A percentile compares a stretch with the other conserved stretches of the same genome.
Evolutionary conservation across 2,113 vertebrate genomes (phyloP).

Genomic region (Coturnix japonica): DNA sequence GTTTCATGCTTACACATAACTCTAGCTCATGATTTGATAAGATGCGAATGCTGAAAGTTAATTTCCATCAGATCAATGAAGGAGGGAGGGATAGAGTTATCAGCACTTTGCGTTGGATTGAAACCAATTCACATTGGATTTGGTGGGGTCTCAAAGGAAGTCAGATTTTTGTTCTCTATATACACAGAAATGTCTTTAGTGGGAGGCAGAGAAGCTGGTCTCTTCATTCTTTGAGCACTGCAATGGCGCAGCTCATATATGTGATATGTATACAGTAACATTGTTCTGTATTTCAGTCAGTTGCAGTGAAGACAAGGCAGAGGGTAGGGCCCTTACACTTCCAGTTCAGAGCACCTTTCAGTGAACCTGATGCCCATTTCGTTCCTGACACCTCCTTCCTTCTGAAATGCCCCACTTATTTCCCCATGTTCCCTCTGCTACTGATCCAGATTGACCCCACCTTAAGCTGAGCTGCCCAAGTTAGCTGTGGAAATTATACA

Average conservation of each 20-base stretch:
- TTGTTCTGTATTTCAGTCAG: background rate
- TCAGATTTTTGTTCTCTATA: background rate
- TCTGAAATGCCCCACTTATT: background rate
- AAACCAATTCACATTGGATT: background rate
- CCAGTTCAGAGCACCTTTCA: background rate
- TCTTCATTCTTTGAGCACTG: background rate
- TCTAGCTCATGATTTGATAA: slow-evolving; percentile 43
- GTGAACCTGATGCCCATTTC: background rate
- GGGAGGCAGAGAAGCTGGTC: background rate
- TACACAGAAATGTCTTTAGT: background rate
- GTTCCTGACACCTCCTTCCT: background rate
- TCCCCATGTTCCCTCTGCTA: background rate
- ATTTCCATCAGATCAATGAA: slow-evolving; percentile 26
- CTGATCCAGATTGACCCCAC: background rate
- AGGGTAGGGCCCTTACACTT: background rate
- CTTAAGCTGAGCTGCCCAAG: background rate
- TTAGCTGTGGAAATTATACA: background rate
- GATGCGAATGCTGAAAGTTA: slow-evolving; percentile 34
- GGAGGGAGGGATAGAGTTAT: background rate
- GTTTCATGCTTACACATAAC: slow-evolving; percentile 50
- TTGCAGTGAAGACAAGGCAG: background rate
- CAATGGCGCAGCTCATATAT: background rate
- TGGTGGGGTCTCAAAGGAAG: background rate
- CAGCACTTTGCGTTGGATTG: slow-evolving; percentile 3
- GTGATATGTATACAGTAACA: background rate